Base-by-base conservation (phyloP, 2,797 vertebrate species). In the Tarsius wallacei region DNA sequence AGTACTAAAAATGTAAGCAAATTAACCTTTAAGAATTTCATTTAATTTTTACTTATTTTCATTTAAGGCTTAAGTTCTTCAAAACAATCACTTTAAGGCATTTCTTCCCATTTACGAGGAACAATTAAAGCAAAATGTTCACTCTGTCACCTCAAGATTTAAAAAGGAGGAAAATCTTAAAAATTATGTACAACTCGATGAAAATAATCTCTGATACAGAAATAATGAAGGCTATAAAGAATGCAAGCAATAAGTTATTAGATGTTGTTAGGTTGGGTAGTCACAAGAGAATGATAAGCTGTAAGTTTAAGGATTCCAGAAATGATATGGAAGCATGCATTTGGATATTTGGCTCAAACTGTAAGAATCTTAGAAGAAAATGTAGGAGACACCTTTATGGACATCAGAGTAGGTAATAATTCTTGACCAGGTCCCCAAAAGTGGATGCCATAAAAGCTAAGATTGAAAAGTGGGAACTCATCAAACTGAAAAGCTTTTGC, bases 21-120 rank as follows among this genome's bases (percentile, higher is more conserved):
- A 94, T 83, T 87, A 66, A 28, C 8, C 36, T 77, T 49, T 76
- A 93, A 78, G 64, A 78, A 49, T 51, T 71, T 28, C 36, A 68
- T 14, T 88, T 91, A 78, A 85, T 53, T 89, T 94, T 74, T 78
- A 63, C 42, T 77, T 57, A 84, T 73, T 90, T 96, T 49, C 14
- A 77, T 14, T 80, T 94, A 87, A 26, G 11, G 14, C 7, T 76
- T 47, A 83, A 68, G 5, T 63, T 21, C 77, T 74, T 87, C 21
- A 91, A 76, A 8, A 6, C 36, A 78, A 81, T 81, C 14, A 7
- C 12, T 85, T 31, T 71, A 61, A 63, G 3, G 8, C 77, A 64
- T 49, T 42, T 87, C 21, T 73, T 94, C 15, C n/a, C 15, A 80
- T 88, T 68, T 81, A 7, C 76, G 24, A 63, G 26, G 22, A 74